These are phyloP conservation scores for Ligdia adustata DNA, from an alignment of 2,888 invertebrate species.

Conservation along the genomic window DNA sequence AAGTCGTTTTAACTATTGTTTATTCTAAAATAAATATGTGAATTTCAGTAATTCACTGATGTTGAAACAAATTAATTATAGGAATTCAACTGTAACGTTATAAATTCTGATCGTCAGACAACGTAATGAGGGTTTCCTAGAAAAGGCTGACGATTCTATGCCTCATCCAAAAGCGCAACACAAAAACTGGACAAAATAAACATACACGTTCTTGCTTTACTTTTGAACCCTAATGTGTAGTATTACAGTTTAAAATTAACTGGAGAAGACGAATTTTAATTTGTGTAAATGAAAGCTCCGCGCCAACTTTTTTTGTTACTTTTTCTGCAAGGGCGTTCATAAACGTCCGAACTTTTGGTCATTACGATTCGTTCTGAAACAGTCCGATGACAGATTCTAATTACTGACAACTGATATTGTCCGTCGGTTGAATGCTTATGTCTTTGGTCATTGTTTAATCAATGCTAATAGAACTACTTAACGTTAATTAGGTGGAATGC, in stretches of 20 bases:
- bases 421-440: no score
- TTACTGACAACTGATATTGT: slow-evolving; percentile 26
- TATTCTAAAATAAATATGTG: neutral
- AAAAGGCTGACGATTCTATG: slow-evolving; percentile 47
- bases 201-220: slow-evolving; percentile 8
- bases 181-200: slow-evolving; percentile 39
- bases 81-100: slow-evolving; percentile 27
- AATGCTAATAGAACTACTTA: slow-evolving; percentile 25
- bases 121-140: slow-evolving; percentile 67
- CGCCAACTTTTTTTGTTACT: slow-evolving; percentile 50
- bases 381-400: slow-evolving; percentile 32
- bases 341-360: slow-evolving; percentile 33
- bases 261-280: slow-evolving; percentile 5
- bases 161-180: slow-evolving; percentile 48
- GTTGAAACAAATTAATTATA: slow-evolving; percentile 40
- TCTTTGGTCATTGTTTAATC: slow-evolving; percentile 27
- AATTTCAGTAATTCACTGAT: neutral
- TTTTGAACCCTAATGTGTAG: slow-evolving; percentile 1
- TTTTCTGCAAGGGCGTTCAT: slow-evolving; percentile 47
- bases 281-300: slow-evolving; percentile 34
- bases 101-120: slow-evolving; percentile 25
- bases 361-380: slow-evolving; percentile 29
- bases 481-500: slow-evolving; percentile 16
- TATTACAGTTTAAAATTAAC: slow-evolving; percentile 30
- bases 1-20: no score